Evolutionary conservation across 2,113 vertebrate species (phyloP).

Genomic region (Dryoscopus gambensis): DNA sequence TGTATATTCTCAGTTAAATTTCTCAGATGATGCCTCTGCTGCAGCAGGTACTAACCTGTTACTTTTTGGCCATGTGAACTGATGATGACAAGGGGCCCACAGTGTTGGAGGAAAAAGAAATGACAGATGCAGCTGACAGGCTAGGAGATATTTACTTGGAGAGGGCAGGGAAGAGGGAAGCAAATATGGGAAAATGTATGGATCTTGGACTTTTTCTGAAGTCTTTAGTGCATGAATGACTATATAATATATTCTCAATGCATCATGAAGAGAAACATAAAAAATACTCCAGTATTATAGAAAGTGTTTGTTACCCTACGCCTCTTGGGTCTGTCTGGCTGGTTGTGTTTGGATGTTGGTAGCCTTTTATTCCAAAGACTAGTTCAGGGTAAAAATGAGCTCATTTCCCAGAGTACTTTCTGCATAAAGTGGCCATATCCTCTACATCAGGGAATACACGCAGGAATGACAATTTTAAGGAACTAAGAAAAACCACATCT

Average conservation of each 20-base stretch:
- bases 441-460: neutral
- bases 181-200: neutral
- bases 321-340: neutral
- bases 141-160: neutral
- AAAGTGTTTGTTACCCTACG: neutral
- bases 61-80: accelerated
- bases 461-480: neutral
- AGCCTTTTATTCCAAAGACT: neutral
- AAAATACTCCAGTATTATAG: neutral
- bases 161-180: accelerated
- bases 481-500: neutral
- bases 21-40: neutral
- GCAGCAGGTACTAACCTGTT: neutral
- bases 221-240: neutral
- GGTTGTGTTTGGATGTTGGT: neutral
- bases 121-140: neutral
- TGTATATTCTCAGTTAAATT: neutral
- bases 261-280: neutral
- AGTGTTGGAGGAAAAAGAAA: neutral
- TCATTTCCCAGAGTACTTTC: neutral
- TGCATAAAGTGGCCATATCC: neutral
- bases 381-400: neutral
- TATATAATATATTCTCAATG: neutral
- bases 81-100: neutral
- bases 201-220: neutral